Base-by-base conservation (phyloP, 1,140 invertebrate species). In the Solen grandis region DNA sequence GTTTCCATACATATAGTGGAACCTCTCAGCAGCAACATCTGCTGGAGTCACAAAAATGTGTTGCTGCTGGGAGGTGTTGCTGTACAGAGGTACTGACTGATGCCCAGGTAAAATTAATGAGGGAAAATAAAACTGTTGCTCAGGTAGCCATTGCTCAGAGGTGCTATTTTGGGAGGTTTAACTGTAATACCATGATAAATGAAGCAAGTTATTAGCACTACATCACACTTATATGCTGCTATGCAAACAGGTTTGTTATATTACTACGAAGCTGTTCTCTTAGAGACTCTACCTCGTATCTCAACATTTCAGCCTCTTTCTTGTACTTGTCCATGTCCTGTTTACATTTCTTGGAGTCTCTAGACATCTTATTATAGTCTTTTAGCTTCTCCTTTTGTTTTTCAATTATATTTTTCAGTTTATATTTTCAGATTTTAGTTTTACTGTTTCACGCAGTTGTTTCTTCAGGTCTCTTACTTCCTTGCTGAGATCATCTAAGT, bases 381-480 rank as follows among this genome's bases (percentile, higher is more conserved):
- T 72, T 72, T 60, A 80, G 46, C 41, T 73, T 80, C 57, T 52
- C 68, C 41, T 80, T 80, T 38, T 80, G 77, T 72, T 55, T 72
- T 19, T 50, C 33, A 13, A 80, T 33, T 10, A 70, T 62, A 5
- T 46, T 72, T 62, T 65, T 80, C 60, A 72, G 57, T 41, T 52
- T 80, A 16, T 80, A 66, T 80, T 80, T 54, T 80, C 77, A 38
- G 38, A 29, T 65, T 73, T 72, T 0, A 63, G n/a, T 60, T 80
- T 80, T 8, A 25, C 19, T 10, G 65, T 41, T 8, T 80, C 77
- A 14, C 59, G 41, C 14, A 80, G 5, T 35, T 80, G 66, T 50
- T 55, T 72, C 59, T 73, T 80, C 59, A 80, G 73, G 57, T 72
- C 77, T 65, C 73, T 80, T 4, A 80, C 33, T 25, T 80, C 77